Conservation (phyloP, 2,888 invertebrate genomes). For the Athripsodes cinereus region DNA sequence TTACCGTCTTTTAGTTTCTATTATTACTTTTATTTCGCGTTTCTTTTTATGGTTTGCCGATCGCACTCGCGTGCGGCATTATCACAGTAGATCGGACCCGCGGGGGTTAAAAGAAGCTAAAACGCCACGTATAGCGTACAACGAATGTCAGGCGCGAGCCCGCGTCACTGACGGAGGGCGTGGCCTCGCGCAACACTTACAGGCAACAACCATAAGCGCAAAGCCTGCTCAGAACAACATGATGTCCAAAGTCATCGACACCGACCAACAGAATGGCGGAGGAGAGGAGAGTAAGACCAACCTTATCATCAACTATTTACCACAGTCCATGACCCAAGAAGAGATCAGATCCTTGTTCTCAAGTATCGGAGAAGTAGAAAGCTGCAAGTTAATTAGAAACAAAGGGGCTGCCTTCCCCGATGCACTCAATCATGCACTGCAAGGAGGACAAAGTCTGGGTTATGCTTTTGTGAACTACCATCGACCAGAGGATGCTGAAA, state of each 20-base stretch:
- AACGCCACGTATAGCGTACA: constrained; percentile 10
- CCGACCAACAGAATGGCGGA: constrained; percentile 79
- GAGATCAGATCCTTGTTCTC: constrained; percentile 97
- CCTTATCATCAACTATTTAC: constrained; percentile 98
- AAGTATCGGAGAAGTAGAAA: constrained; percentile 98
- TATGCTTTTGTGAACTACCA: constrained; percentile 99
- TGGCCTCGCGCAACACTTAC: constrained; percentile 10
- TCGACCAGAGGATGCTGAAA: constrained; percentile 94
- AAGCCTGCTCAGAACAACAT: constrained; percentile 35
- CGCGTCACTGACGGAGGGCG: constrained; percentile 22
- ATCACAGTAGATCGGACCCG: constrained; percentile 2
- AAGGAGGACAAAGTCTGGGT: constrained; percentile 92
- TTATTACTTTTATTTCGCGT: constrained; percentile 36
- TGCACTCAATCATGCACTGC: constrained; percentile 55
- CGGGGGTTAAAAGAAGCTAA: constrained; percentile 6
- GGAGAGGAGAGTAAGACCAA: constrained; percentile 95
- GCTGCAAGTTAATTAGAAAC: constrained; percentile 98
- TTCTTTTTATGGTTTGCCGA: constrained; percentile 50
- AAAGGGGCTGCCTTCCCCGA: constrained; percentile 86
- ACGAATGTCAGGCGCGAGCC: constrained; percentile 14
- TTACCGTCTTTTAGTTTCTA: constrained; percentile 54
- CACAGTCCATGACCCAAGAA: constrained; percentile 99
- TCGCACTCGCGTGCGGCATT: constrained; percentile 10
- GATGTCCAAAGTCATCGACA: constrained; percentile 82
- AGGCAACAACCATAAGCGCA: not conserved